Conservation (phyloP, 2,888 invertebrate species). For the Hypercompe scribonia region DNA sequence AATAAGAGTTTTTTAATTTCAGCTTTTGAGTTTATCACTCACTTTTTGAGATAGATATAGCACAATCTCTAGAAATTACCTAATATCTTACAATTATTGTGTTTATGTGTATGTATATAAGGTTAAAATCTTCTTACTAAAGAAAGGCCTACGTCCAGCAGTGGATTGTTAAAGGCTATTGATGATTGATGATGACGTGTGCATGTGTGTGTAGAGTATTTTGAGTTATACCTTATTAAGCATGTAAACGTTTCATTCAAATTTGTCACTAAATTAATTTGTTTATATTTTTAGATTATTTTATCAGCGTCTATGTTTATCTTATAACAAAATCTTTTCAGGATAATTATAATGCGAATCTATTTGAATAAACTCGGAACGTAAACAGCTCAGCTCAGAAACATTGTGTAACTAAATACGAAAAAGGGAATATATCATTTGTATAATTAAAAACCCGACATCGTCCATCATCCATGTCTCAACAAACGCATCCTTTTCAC, state of each 20-base stretch:
- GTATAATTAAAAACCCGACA: slow-evolving; percentile 37
- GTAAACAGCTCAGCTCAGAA: background rate
- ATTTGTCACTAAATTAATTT: too few species aligned
- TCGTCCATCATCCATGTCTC: slow-evolving; percentile 62
- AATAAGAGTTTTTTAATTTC: background rate
- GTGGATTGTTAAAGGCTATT: too few species aligned
- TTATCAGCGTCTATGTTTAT: slow-evolving; percentile 1
- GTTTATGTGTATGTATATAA: too few species aligned
- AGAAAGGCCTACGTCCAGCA: too few species aligned
- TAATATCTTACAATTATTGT: too few species aligned
- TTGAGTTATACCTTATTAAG: background rate
- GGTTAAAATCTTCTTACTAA: too few species aligned
- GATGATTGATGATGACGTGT: too few species aligned
- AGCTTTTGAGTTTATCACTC: too few species aligned
- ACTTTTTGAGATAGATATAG: too few species aligned
- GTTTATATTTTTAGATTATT: background rate
- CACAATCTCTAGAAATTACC: too few species aligned
- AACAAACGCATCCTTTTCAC: slow-evolving; percentile 59
- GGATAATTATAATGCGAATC: background rate
- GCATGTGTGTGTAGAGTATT: too few species aligned
- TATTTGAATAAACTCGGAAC: background rate
- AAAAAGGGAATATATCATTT: slow-evolving; percentile 16
- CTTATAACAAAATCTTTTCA: background rate
- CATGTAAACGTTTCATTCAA: background rate
- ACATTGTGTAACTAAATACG: slow-evolving; percentile 3